Evolutionary conservation across 2,888 invertebrate species (phyloP), one percentile per base, ranked within the genome.

Genomic region (Idaea dimidiata): DNA sequence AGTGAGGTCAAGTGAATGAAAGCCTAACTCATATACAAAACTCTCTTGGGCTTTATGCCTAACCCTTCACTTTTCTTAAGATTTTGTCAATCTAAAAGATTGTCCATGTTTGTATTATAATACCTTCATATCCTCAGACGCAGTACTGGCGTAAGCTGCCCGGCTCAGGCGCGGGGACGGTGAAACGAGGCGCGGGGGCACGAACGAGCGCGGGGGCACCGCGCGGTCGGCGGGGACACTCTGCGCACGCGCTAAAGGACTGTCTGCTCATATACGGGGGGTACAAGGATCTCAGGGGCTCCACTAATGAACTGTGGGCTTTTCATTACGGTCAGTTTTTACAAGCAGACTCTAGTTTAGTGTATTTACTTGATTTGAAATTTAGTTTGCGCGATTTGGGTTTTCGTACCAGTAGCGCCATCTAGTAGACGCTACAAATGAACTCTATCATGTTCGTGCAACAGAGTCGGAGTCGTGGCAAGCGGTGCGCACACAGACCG

Each of bases 251-350:
- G 58, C 95, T 96, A 79, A 94, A 94, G 66, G 96, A 96, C 71
- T 94, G 95, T 72, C 96, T 98, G 95, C 93, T 97, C 66, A 93
- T 98, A 69, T 97, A 97, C 84, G 98, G 97, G 6, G 98, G 98
- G 5, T 97, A 97, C 86, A 95, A 96, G 80, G 97, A 98, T 83
- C 88, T 97, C 66, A 93, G 95, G 62, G 97, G 97, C 7, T 97
- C 97, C 57, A 96, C 96, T 17, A 95, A 95, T 61, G 97, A 98
- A 83, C 89, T 97, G 6, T 98, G 98, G 98, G 96, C 95, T 2
- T 97, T 96, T 81, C 96, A 97, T 85, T 96, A 97, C 72, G 97
- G 97, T 97, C 86, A 76, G 76, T 58, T n/a, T n/a, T n/a, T n/a
- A n/a, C n/a, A n/a, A n/a, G n/a, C n/a, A n/a, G n/a, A n/a, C 24